Evolutionary conservation across 2,113 vertebrate genomes (phyloP).

Genomic region (Ceyx melanurus): DNA sequence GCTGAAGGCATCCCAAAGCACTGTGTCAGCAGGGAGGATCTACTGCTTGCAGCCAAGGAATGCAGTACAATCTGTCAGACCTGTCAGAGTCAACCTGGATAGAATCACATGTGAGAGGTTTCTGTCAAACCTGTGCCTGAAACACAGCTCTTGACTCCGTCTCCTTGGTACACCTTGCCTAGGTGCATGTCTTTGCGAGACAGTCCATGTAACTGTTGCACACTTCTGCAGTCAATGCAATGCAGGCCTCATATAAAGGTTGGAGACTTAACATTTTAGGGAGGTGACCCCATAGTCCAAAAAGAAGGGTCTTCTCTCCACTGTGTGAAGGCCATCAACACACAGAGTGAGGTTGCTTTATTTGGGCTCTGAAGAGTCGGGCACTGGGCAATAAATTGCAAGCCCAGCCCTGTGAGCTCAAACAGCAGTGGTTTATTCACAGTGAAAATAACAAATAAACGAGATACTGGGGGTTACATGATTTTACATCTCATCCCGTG

Average conservation of each 20-base stretch:
- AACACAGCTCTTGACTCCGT: fast-evolving
- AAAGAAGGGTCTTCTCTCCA: no score
- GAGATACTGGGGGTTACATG: no score
- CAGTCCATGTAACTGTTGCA: neutral
- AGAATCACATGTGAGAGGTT: neutral
- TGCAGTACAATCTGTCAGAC: neutral
- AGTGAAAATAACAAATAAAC: no score
- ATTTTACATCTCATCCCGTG: no score
- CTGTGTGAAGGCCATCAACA: no score
- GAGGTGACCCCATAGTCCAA: neutral
- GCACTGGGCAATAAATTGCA: no score
- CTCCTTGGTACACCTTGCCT: neutral
- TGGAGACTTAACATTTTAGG: neutral
- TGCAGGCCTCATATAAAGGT: neutral
- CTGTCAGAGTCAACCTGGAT: neutral
- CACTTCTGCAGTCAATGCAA: neutral
- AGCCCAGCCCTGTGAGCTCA: neutral
- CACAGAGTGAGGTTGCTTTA: no score
- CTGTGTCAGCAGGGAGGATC: neutral
- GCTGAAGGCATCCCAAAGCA: neutral
- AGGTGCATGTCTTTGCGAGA: fast-evolving
- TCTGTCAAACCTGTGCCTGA: fast-evolving
- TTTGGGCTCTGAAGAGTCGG: no score
- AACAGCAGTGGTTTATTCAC: neutral
- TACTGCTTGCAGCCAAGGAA: neutral